These are phyloP conservation scores for Helicoverpa armigera DNA, from an alignment of 1,140 invertebrate genomes.

Conservation along the genomic window DNA sequence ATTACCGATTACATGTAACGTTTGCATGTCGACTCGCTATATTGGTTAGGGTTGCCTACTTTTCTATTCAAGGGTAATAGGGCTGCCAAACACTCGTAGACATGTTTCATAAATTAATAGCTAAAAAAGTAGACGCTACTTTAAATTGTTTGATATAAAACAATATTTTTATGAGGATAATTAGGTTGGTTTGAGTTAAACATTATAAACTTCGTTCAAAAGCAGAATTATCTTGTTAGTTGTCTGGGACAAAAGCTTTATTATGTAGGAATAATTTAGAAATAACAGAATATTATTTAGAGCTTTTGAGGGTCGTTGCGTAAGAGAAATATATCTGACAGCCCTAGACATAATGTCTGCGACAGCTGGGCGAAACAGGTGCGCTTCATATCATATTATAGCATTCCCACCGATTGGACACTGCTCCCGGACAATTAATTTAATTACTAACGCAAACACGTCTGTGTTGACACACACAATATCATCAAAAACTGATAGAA, in stretches of 20 bases:
- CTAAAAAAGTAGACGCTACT: too few relatives aligned
- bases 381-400: slow-evolving; percentile 55
- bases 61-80: slow-evolving; percentile 30
- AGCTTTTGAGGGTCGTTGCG: neutral
- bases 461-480: slow-evolving; percentile 16
- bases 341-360: slow-evolving; percentile 33
- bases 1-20: slow-evolving; percentile 33
- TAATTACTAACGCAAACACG: slow-evolving; percentile 28
- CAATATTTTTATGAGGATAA: neutral
- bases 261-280: too few relatives aligned
- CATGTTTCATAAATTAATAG: neutral
- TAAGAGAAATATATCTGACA: neutral
- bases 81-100: neutral
- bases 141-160: too few relatives aligned
- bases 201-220: neutral
- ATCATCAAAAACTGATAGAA: slow-evolving; percentile 1
- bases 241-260: neutral
- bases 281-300: neutral
- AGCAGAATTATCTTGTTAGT: neutral
- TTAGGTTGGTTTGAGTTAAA: neutral
- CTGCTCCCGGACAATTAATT: slow-evolving; percentile 34
- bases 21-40: slow-evolving; percentile 29
- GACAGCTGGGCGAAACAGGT: slow-evolving; percentile 70
- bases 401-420: slow-evolving; percentile 38
- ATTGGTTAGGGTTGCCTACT: slow-evolving; percentile 31